Base-by-base conservation (phyloP, 64 coral and sea anemone species). In the Montipora efflorescens region DNA sequence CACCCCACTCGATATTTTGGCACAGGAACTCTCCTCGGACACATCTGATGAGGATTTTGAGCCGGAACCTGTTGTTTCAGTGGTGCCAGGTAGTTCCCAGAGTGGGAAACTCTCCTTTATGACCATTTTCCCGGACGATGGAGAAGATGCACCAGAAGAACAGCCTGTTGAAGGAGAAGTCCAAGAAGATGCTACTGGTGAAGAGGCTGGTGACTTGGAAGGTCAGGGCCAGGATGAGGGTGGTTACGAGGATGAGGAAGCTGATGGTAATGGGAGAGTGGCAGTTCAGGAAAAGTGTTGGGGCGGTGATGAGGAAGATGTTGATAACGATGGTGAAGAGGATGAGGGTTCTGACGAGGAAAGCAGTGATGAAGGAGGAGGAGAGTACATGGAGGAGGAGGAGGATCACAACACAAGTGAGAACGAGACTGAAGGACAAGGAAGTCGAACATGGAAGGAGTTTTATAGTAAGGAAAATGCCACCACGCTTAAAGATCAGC, bases 141-240 rank as follows among this genome's bases (percentile, higher is more conserved):
- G 67, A 69, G 67, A 69, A 69, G 67, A 69, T 69, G 67, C 67
- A 69, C 67, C 66, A 20, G 66, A 69, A 69, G 66, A 69, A 69
- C 3, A 69, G 66, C 66, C 66, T 69, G 66, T 69, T 69, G 67
- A 69, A 20, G 67, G 67, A 69, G 67, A 69, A 69, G 67, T 21
- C 67, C 70, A 74, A 74, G n/a, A 74, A 74, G n/a, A 74, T 74
- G 70, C 18, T 0, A 23, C n/a, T 23, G 70, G 70, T 74, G 70
- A 23, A 22, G 70, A 74, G 18, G 70, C 70, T 74, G 18, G 70
- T 75, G 73, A 44, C 73, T 22, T 73, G 69, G 16, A 73, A 73
- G 66, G 66, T 69, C 19, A 19, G 19, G 69, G 14, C 69, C 14
- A 20, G 69, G 69, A 20, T 20, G 69, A 73, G 14, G 19, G 69